phyloP scores from a whole-genome alignment of 2,113 vertebrate genomes.

The Syngnathoides biaculeatus region DNA sequence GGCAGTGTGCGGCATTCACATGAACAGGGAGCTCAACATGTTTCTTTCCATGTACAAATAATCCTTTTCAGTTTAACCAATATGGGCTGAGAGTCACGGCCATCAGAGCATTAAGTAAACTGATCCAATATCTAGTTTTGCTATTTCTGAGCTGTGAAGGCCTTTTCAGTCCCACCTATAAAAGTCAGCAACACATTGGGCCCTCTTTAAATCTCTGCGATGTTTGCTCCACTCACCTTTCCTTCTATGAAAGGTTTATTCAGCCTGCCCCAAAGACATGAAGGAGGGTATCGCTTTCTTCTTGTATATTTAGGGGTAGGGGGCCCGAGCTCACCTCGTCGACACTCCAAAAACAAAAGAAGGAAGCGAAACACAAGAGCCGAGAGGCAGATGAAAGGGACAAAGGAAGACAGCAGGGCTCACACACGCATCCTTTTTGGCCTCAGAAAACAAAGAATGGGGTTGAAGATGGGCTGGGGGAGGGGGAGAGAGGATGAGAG shows the following conservation, averaged over 20 bases:
- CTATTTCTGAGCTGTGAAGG: slow-evolving; percentile 17
- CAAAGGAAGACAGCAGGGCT: slow-evolving; percentile 19
- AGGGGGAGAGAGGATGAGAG: slow-evolving; percentile 19
- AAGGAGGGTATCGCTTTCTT: slow-evolving; percentile 41
- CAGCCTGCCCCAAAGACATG: slow-evolving; percentile 30
- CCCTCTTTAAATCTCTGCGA: slow-evolving; percentile 27
- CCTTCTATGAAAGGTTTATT: slow-evolving; percentile 32
- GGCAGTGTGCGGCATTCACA: no score
- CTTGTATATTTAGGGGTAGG: slow-evolving; percentile 46
- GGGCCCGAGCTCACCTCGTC: slow-evolving; percentile 34
- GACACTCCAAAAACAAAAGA: slow-evolving; percentile 37
- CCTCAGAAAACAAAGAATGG: slow-evolving; percentile 38
- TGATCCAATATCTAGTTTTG: slow-evolving; percentile 14
- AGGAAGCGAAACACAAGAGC: slow-evolving; percentile 35
- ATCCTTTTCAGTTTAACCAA: neutral
- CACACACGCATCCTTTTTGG: slow-evolving; percentile 55
- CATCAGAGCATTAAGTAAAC: neutral
- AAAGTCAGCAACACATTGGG: slow-evolving; percentile 23
- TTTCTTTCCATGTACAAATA: neutral
- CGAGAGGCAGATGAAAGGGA: slow-evolving; percentile 29
- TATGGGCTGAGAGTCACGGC: neutral
- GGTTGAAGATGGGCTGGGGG: slow-evolving; percentile 21
- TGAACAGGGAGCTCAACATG: neutral
- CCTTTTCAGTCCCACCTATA: slow-evolving; percentile 12
- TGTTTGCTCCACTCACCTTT: slow-evolving; percentile 39